Conservation (phyloP, 2,888 invertebrate genomes). For the Polymixis flavicincta region DNA sequence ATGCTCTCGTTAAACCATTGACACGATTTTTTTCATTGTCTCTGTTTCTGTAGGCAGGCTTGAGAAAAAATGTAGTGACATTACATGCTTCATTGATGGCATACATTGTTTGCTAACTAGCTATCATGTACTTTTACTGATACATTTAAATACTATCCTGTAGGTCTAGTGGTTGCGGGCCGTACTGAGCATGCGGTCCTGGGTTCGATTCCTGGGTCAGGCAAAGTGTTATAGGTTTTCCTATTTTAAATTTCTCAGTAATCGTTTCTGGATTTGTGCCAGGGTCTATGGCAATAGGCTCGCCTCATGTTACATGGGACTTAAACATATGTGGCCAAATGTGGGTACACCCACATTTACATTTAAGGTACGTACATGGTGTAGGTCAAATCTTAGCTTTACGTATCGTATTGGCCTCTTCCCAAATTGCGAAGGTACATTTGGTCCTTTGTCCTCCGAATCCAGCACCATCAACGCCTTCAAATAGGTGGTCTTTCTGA, state of each 20-base stretch:
- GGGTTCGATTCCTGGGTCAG: too few relatives aligned
- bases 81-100: slow-evolving; percentile 26
- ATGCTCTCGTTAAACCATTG: slow-evolving; percentile 25
- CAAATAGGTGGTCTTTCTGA: background rate
- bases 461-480: background rate
- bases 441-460: background rate
- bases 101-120: slow-evolving; percentile 27
- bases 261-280: too few relatives aligned
- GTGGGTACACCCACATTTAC: too few relatives aligned
- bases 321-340: too few relatives aligned
- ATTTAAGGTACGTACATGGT: too few relatives aligned
- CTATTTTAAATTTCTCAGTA: too few relatives aligned
- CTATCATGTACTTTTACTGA: slow-evolving; percentile 1
- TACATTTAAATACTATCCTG: background rate
- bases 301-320: too few relatives aligned
- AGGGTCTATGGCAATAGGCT: too few relatives aligned
- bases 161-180: too few relatives aligned
- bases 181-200: too few relatives aligned
- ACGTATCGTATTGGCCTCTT: slow-evolving; percentile 7
- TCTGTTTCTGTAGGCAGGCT: slow-evolving; percentile 4
- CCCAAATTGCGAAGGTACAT: background rate
- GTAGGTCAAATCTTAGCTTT: too few relatives aligned
- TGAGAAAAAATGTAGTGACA: slow-evolving; percentile 23
- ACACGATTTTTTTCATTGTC: slow-evolving; percentile 47
- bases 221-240: too few relatives aligned